Base-by-base conservation (phyloP, 1,140 invertebrate species). In the Aphelenchoides fujianensis region DNA sequence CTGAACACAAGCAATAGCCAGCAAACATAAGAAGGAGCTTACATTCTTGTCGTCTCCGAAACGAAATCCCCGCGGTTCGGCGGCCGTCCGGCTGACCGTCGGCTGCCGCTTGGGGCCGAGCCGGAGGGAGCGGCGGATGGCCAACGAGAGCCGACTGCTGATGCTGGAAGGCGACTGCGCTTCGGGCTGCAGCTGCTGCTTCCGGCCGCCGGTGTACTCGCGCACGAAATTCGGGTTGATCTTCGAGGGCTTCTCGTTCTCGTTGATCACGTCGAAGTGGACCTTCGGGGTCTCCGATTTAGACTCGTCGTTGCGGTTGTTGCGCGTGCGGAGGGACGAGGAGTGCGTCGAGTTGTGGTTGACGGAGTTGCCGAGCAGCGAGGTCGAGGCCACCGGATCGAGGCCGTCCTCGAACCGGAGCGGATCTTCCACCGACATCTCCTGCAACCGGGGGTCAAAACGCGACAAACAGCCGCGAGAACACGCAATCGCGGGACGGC, bases 41-140 rank as follows among this genome's bases (percentile, higher is more conserved):
- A 73, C 71, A 30, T 71, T 73, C 27, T 71, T 71, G 34, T 71
- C 41, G 37, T 35, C 64, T 70, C 61, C n/a, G 23, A 23, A 69
- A 30, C 64, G 52, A n/a, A 2, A n/a, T 19, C n/a, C 19, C 34
- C 36, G n/a, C 16, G n/a, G 27, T 67, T 68, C 62, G 5, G 62
- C 5, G 7, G 16, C 67, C 19, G 3, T 54, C 3, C 16, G 57
- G 12, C 12, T 2, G 61, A 34, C 53, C 27, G 70, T 72, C 19
- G 37, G 53, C n/a, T 30, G 70, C 30, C 37, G 31, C 31, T 72
- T 72, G 16, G 70, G 70, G 0, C 70, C 70, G 23, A 72, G 31
- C 7, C 70, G 32, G 23, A 72, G 34, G 0, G 70, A 72, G 41
- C 70, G 30, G 34, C 70, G 28, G 28, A 72, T 73, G 3, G 52